phyloP scores from a whole-genome alignment of 2,113 vertebrate genomes.

The Leiothrix lutea region DNA sequence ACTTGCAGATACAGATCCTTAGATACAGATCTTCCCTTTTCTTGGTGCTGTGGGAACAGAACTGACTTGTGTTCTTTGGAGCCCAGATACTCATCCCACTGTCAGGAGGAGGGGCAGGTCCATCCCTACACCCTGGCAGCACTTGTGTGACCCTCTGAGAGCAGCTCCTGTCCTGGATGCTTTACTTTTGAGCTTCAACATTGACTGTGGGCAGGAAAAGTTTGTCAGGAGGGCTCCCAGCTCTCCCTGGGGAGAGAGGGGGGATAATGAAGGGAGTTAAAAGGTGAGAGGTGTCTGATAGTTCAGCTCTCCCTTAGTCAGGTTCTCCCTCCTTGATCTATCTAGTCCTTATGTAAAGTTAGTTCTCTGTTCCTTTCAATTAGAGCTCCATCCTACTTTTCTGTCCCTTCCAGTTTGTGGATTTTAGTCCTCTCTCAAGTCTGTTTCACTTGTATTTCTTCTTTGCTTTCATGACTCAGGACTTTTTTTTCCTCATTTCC shows the following conservation, averaged over 20 bases:
- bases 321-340: not conserved
- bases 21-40: not conserved
- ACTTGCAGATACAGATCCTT: not conserved
- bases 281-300: not conserved
- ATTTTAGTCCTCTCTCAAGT: not conserved
- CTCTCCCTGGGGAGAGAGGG: not conserved
- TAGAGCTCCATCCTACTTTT: conserved; percentile 4
- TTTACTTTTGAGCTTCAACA: not conserved
- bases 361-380: conserved; percentile 14
- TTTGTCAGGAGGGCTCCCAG: not conserved
- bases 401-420: not conserved
- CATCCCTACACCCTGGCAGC: not conserved
- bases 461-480: conserved; percentile 40
- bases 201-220: not conserved
- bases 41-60: not conserved
- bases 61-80: not conserved
- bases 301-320: not conserved
- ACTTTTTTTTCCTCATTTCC: not conserved
- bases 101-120: not conserved
- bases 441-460: not conserved
- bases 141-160: not conserved
- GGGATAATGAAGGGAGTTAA: not conserved
- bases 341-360: not conserved
- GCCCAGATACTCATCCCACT: not conserved
- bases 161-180: not conserved